Evolutionary conservation across 2,888 invertebrate species (phyloP).

Genomic region (Fragum fragum): DNA sequence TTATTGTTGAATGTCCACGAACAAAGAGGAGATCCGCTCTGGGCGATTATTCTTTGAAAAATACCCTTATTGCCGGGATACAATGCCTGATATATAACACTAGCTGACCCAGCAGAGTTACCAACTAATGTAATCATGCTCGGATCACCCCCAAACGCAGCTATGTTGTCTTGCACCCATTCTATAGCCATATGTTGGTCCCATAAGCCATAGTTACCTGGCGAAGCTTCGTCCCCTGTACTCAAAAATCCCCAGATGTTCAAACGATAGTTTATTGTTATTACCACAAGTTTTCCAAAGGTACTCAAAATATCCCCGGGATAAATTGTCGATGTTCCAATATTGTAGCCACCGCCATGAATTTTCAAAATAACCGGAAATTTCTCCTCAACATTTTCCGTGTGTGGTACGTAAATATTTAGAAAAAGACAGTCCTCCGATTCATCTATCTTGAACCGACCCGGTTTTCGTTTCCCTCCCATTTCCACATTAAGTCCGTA

Average conservation of each 20-base stretch:
- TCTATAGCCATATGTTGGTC: constrained; percentile 97
- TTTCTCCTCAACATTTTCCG: not conserved
- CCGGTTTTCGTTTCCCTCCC: constrained; percentile 25
- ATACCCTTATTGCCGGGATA: constrained; percentile 67
- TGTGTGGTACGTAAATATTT: not conserved
- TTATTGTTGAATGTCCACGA: constrained; percentile 65
- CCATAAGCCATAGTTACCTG: constrained; percentile 96
- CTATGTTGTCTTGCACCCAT: constrained; percentile 97
- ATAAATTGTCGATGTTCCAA: constrained; percentile 93
- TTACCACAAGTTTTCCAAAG: constrained; percentile 96
- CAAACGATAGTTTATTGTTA: constrained; percentile 96
- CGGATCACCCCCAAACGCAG: constrained; percentile 76
- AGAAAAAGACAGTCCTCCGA: constrained; percentile 18
- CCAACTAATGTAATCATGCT: constrained; percentile 74
- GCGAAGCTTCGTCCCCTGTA: constrained; percentile 92
- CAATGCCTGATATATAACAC: constrained; percentile 71
- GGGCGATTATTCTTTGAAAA: constrained; percentile 74
- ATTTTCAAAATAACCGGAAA: constrained; percentile 92
- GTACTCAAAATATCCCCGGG: constrained; percentile 91
- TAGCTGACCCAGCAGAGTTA: constrained; percentile 76
- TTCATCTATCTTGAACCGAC: not conserved
- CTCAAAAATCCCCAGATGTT: constrained; percentile 98
- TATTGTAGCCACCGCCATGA: constrained; percentile 97
- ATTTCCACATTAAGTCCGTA: constrained; percentile 25
- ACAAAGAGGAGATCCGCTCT: constrained; percentile 64